Evolutionary conservation across 2,888 invertebrate species (phyloP), one percentile per base, ranked within the genome.

Genomic region (Hirtodrosophila trivittata): DNA sequence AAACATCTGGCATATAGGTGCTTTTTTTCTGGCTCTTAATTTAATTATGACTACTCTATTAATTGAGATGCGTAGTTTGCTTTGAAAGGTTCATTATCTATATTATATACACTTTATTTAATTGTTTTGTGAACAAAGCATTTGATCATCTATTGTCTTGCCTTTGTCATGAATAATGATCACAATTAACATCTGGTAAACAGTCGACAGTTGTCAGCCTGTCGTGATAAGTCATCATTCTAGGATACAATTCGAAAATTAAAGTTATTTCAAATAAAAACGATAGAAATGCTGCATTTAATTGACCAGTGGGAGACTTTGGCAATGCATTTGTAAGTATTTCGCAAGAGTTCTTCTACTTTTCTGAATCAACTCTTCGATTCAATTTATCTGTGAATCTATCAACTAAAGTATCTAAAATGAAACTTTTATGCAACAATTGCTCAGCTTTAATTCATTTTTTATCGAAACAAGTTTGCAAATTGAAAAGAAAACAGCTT

Each of bases 31-130:
- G 38, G 25, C 39, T 60, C 64, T 77, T 82, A 85, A 80, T 85
- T 80, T 75, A 80, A 80, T 80, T 80, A 80, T 75, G 76, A 86
- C 69, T 50, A 49, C 59, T 75, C 76, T 65, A 75, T 78, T 80
- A 80, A 80, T 80, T 75, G 57, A 83, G 75, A 63, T 78, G 66
- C 78, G 62, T 56, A 62, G 65, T 63, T 64, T 52, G 41, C 57
- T 58, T 57, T 64, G 60, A 60, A 55, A 57, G 64, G 42, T n/a
- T n/a, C n/a, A n/a, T n/a, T n/a, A n/a, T n/a, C 14, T 49, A n/a
- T n/a, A n/a, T 49, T 43, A 26, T 37, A 37, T 65, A 39, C 49
- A 21, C 28, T 33, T 30, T 32, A 10, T 32, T 25, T 30, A 12
- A 2, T 8, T 7, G 9, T 32, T 49, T 16, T 33, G 0, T 13